Base-by-base conservation (phyloP, 2,113 vertebrate genomes). In the Tachysurus fulvidraco region DNA sequence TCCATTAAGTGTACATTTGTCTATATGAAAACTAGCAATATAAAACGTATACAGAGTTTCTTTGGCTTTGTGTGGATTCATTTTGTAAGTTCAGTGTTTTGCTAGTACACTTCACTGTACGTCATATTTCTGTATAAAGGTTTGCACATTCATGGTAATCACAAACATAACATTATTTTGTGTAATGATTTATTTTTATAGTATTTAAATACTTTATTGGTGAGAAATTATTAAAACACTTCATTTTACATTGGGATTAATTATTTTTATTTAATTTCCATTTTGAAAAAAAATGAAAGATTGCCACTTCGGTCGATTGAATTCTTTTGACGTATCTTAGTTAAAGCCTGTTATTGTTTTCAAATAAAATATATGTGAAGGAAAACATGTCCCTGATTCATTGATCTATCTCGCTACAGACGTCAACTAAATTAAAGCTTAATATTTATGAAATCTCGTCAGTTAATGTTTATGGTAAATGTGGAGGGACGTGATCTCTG, bases 131-230 rank as follows among this genome's bases (percentile, higher is more conserved):
- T 78, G 41, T 87, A 83, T 52, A 65, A 36, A 83, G 86, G 90
- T 91, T 88, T 90, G 92, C 92, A 91, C 91, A 92, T 78, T 78
- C 30, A 71, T 86, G 90, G 80, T 92, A 91, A 93, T 92, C 90
- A 82, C 89, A 88, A 85, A 90, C 91, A 90, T 90, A 77, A 44
- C 90, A 90, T 88, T 91, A 90, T 88, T 91, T 92, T 88, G 92
- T 92, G 92, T 92, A 92, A 94, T 92, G 89, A 86, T 94, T 96
- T 94, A 94, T 95, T 95, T 96, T 95, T 94, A 93, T 93, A 95
- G 91, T 93, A 94, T 94, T 95, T 94, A 95, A 93, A 92, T 87
- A 10, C 57, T 90, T 89, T 87, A 83, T 91, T 90, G 89, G 89
- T 93, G 92, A 91, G 84, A 91, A 88, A 73, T 92, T 91, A 88